Conservation (phyloP, 2,113 vertebrate genomes). For the Prunella fulvescens region DNA sequence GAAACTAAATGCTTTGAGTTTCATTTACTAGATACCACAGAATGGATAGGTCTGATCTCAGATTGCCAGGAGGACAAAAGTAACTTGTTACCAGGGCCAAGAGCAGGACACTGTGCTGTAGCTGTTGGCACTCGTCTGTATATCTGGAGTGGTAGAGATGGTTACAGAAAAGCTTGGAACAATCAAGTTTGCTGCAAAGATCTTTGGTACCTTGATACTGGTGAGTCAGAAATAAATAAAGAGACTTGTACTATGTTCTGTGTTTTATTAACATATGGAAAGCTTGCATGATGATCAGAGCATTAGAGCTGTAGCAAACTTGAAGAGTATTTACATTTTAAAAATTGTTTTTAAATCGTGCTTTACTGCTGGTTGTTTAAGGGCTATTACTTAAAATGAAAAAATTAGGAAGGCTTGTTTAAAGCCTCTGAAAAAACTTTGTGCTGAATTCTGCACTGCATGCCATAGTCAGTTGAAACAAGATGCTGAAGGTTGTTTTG, state of each 20-base stretch:
- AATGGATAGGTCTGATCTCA: slow-evolving; percentile 81
- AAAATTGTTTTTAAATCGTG: neutral
- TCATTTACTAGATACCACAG: slow-evolving; percentile 81
- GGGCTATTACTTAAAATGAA: neutral
- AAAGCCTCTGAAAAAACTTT: neutral
- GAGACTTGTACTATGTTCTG: neutral
- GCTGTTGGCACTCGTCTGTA: slow-evolving; percentile 90
- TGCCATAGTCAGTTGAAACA: neutral
- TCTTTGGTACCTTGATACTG: slow-evolving; percentile 97
- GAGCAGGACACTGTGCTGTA: slow-evolving; percentile 91
- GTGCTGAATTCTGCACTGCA: neutral
- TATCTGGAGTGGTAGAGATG: slow-evolving; percentile 95
- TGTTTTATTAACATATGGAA: neutral
- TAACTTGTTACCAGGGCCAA: slow-evolving; percentile 80
- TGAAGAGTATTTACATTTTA: neutral
- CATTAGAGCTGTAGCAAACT: neutral
- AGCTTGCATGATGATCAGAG: neutral
- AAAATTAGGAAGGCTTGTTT: neutral
- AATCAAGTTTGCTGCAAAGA: slow-evolving; percentile 99
- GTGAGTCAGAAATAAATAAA: slow-evolving; percentile 73
- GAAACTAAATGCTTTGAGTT: slow-evolving; percentile 5
- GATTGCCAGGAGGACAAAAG: slow-evolving; percentile 82
- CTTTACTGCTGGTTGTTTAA: neutral
- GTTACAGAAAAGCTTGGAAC: slow-evolving; percentile 91
- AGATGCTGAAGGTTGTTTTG: neutral